Evolutionary conservation across 2,113 vertebrate species (phyloP), one percentile per base, ranked within the genome.

Genomic region (Nicator chloris): DNA sequence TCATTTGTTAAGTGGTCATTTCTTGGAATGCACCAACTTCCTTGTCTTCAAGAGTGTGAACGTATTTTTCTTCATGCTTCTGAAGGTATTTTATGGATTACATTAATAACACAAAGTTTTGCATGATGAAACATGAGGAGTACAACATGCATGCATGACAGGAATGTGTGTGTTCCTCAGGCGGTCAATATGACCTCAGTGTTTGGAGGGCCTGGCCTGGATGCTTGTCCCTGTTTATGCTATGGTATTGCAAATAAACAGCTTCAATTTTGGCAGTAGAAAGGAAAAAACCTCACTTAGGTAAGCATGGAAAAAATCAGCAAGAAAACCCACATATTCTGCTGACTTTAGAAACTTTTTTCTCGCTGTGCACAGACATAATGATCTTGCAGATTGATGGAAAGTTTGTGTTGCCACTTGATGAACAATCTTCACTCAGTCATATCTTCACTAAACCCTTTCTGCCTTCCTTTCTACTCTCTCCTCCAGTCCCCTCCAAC

Each of bases 101-200:
- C 13, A 56, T 18, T 39, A 59, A 20, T 9, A 75, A 70, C 39
- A 78, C 18, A 21, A 70, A 84, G 56, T 49, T 88, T 54, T 82
- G 40, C 39, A n/a, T 6, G 21, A 64, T 0, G 0, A 35, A 61
- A 59, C 27, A 9, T 3, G 28, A 73, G 42, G 47, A 35, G 13
- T 4, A 47, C 7, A 39, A 47, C 5, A 10, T 0, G 3, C 0
- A 4, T 1, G 22, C 1, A 0, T 11, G 21, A 42, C 50, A 42
- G 20, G 24, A 77, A 60, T 4, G 7, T 4, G 2, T 24, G 23
- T 23, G 14, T 2, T 89, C 49, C 75, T 37, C 1, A 8, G 21
- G 23, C 1, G 1, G 39, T 20, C 61, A 39, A 6, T 24, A 60
- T 0, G 2, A 77, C 35, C 39, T 51, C 51, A 13, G 0, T 12